These are phyloP conservation scores for Tipula confusa DNA, from an alignment of 2,888 invertebrate species.

Conservation along the genomic window DNA sequence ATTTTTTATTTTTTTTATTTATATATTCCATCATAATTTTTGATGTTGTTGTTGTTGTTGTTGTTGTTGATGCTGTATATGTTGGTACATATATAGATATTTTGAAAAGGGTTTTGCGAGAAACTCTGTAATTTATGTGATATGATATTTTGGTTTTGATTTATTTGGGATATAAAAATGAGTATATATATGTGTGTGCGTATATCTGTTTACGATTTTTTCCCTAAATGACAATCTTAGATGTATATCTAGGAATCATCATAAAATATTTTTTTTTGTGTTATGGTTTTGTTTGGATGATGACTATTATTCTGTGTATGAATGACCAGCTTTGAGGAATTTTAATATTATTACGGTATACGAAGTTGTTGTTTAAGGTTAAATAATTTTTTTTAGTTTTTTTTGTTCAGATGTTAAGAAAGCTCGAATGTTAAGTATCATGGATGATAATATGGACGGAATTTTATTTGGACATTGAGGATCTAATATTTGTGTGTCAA, in stretches of 20 bases:
- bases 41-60: neutral
- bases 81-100: no score
- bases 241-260: neutral
- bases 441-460: no score
- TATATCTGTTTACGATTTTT: neutral
- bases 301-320: neutral
- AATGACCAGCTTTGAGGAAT: neutral
- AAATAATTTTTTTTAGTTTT: no score
- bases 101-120: neutral
- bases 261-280: neutral
- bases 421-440: no score
- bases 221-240: neutral
- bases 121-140: neutral
- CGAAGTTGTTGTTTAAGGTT: no score
- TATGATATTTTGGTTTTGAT: neutral
- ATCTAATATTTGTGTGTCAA: no score
- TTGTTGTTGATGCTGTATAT: no score
- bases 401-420: no score
- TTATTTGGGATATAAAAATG: neutral
- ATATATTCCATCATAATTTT: slow-evolving; percentile 1
- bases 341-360: no score
- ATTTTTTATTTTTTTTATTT: neutral
- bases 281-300: neutral
- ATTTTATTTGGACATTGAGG: no score
- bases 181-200: neutral